Evolutionary conservation across 2,113 vertebrate species (phyloP).

Genomic region (Carlito syrichta): DNA sequence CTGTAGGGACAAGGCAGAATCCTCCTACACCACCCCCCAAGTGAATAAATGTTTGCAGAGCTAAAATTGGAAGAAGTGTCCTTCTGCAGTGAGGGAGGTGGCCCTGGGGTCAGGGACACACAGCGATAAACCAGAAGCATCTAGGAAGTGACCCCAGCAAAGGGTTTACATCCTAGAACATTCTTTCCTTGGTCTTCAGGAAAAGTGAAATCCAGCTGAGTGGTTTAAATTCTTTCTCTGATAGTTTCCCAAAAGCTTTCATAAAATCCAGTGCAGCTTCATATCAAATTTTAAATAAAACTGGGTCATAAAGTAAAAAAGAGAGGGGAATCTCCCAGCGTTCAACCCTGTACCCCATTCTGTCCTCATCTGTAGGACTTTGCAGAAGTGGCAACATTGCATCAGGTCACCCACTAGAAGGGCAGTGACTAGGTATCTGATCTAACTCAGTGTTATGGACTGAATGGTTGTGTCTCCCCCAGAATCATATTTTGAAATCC

Average conservation of each 20-base stretch:
- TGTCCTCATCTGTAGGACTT: background rate
- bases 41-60: background rate
- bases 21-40: background rate
- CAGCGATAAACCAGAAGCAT: background rate
- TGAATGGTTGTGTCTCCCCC: background rate
- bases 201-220: background rate
- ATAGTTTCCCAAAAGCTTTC: background rate
- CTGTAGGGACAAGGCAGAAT: background rate
- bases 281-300: background rate
- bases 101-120: background rate
- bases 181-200: background rate
- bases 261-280: background rate
- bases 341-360: background rate
- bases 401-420: too few species aligned
- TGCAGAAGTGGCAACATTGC: background rate
- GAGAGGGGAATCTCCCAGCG: background rate
- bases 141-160: background rate
- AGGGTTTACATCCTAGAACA: background rate
- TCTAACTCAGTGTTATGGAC: background rate
- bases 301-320: background rate
- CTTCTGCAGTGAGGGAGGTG: background rate
- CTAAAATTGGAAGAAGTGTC: background rate
- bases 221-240: background rate
- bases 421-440: background rate
- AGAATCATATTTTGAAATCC: background rate